phyloP scores from a whole-genome alignment of 2,113 vertebrate genomes.

The Cryptomyrus ogoouensis region DNA sequence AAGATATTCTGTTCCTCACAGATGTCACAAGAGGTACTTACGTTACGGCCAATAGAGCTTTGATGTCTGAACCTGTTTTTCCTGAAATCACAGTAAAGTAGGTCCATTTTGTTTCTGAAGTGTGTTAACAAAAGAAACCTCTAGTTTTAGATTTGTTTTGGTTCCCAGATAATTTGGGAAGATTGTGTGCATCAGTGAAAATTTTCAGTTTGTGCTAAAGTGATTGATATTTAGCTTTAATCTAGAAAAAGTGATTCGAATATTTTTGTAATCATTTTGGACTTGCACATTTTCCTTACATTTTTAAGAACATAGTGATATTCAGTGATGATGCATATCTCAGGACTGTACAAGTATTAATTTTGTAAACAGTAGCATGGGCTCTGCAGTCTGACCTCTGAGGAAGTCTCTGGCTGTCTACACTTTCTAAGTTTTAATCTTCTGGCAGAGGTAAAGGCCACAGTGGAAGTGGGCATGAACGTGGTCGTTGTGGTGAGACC shows the following conservation, averaged over 20 bases:
- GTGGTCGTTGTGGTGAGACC: slow-evolving; percentile 82
- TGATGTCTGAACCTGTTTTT: not conserved
- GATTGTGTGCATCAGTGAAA: not conserved
- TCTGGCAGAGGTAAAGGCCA: slow-evolving; percentile 79
- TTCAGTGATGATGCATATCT: not conserved
- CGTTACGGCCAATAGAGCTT: not conserved
- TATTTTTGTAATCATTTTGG: not conserved
- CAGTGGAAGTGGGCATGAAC: slow-evolving; percentile 75
- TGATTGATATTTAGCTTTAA: not conserved
- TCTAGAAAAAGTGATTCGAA: too few species aligned
- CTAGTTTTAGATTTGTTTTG: not conserved
- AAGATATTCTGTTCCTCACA: slow-evolving; percentile 87
- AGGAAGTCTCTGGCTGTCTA: too few species aligned
- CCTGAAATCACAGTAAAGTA: not conserved
- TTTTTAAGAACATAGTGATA: not conserved
- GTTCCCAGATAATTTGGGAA: not conserved
- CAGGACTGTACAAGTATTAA: not conserved
- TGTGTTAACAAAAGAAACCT: not conserved
- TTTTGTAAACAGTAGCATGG: not conserved
- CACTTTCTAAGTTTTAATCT: not conserved
- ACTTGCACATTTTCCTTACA: not conserved
- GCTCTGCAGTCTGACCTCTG: not conserved
- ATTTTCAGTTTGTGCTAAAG: not conserved
- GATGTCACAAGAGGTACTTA: slow-evolving; percentile 78
- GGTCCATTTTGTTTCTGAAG: not conserved